phyloP scores from a whole-genome alignment of 2,888 invertebrate genomes.

The Archips xylosteana region DNA sequence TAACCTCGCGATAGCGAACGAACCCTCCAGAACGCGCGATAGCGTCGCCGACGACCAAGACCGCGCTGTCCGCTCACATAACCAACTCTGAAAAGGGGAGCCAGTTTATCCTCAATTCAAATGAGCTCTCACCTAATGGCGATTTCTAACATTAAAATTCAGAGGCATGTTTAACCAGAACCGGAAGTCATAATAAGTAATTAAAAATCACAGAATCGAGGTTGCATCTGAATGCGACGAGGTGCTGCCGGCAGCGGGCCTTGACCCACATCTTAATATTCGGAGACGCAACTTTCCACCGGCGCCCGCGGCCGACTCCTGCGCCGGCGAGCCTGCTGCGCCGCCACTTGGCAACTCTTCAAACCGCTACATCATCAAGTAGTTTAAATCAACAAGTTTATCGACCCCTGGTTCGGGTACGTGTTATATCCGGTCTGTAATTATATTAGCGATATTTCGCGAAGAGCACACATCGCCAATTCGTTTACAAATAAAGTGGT shows the following conservation, averaged over 20 bases:
- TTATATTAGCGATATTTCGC: conserved; percentile 38
- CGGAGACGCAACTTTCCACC: conserved; percentile 69
- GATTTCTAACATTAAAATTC: conserved; percentile 39
- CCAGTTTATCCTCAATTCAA: conserved; percentile 20
- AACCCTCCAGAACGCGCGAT: conserved; percentile 50
- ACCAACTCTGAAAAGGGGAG: conserved; percentile 1
- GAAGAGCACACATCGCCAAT: conserved; percentile 11
- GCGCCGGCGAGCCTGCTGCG: conserved; percentile 14
- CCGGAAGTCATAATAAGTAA: conserved; percentile 55
- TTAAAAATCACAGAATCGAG: conserved; percentile 62
- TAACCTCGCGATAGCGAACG: conserved; percentile 48
- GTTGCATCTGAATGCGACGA: conserved; percentile 60
- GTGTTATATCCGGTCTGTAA: conserved; percentile 15
- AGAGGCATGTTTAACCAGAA: conserved; percentile 40
- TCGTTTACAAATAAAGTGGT: conserved; percentile 25
- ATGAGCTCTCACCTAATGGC: conserved; percentile 14
- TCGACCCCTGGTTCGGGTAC: conserved; percentile 28
- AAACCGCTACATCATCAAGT: conserved; percentile 24
- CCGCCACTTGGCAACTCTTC: conserved; percentile 38
- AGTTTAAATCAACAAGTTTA: conserved; percentile 29
- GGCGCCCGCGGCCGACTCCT: background rate
- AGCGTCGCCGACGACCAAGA: conserved; percentile 50
- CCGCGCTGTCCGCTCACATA: conserved; percentile 30
- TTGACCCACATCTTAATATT: conserved; percentile 71
- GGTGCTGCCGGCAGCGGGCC: conserved; percentile 49